Conservation (phyloP, 1,140 invertebrate genomes). For the Bicyclus anynana region DNA sequence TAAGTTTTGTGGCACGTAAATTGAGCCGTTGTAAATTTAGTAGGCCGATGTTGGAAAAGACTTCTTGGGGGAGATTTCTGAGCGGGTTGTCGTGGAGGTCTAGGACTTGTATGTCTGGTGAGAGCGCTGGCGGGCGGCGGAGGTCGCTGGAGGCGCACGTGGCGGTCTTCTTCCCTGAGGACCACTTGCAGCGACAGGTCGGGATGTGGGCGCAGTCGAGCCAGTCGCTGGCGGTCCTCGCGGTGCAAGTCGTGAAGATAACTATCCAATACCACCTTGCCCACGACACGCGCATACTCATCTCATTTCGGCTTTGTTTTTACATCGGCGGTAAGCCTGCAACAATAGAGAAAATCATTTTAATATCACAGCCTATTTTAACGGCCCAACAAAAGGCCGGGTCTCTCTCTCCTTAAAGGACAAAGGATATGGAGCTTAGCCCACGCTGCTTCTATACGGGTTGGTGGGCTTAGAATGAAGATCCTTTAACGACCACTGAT, state of each 20-base stretch:
- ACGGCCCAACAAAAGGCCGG: too few species aligned
- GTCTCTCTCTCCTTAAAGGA: too few species aligned
- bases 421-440: too few species aligned
- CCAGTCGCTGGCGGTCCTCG: conserved; percentile 81
- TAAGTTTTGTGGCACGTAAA: conserved; percentile 84
- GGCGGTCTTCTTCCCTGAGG: conserved; percentile 91
- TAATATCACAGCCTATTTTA: neutral
- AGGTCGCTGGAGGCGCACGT: conserved; percentile 87
- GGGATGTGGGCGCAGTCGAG: conserved; percentile 85
- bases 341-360: conserved; percentile 48
- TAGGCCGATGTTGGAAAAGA: conserved; percentile 87
- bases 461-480: too few species aligned
- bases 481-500: too few species aligned
- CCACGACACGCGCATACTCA: conserved; percentile 74
- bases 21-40: conserved; percentile 91
- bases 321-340: conserved; percentile 68
- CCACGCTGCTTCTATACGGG: too few species aligned
- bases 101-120: conserved; percentile 91
- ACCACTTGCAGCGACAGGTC: conserved; percentile 92
- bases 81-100: conserved; percentile 90
- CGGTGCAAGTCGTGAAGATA: conserved; percentile 71
- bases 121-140: conserved; percentile 85
- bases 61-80: conserved; percentile 85
- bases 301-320: conserved; percentile 71
- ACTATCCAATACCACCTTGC: conserved; percentile 73